These are phyloP conservation scores for Gorilla gorilla DNA, from an alignment of 2,113 vertebrate species.

Conservation along the genomic window DNA sequence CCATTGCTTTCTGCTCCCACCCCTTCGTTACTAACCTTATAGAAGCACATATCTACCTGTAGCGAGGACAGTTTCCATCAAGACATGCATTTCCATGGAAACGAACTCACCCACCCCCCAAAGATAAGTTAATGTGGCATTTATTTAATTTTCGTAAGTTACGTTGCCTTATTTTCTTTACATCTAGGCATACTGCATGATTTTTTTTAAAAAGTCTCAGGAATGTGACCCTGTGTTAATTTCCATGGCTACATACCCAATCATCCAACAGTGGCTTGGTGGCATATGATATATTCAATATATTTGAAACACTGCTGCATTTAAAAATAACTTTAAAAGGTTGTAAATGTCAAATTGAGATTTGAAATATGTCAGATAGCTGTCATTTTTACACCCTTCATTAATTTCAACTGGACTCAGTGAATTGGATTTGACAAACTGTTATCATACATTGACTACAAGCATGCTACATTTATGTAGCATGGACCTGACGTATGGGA, in stretches of 20 bases:
- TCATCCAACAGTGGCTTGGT: constrained; percentile 58
- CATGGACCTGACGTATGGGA: constrained; percentile 16
- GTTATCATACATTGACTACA: constrained; percentile 68
- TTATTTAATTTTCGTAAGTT: constrained; percentile 56
- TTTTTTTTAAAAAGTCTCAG: not conserved
- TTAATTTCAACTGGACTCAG: constrained; percentile 79
- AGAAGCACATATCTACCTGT: not conserved
- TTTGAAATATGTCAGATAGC: constrained; percentile 81
- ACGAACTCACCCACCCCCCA: not conserved
- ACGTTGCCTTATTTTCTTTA: not conserved
- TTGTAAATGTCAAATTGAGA: constrained; percentile 78
- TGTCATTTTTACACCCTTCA: constrained; percentile 81
- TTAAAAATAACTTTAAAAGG: constrained; percentile 81
- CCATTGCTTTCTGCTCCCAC: not conserved
- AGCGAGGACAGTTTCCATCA: not conserved
- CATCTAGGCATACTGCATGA: not conserved
- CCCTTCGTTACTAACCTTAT: not conserved
- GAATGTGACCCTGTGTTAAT: constrained; percentile 60
- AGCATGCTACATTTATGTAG: constrained; percentile 61
- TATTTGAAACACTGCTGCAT: constrained; percentile 74
- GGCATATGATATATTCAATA: constrained; percentile 69
- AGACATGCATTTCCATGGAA: constrained; percentile 24
- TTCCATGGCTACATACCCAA: constrained; percentile 59
- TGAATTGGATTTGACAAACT: constrained; percentile 79
- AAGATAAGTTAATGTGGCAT: not conserved